Base-by-base conservation (phyloP, 2,797 vertebrate genomes). In the Heterohyrax brucei region DNA sequence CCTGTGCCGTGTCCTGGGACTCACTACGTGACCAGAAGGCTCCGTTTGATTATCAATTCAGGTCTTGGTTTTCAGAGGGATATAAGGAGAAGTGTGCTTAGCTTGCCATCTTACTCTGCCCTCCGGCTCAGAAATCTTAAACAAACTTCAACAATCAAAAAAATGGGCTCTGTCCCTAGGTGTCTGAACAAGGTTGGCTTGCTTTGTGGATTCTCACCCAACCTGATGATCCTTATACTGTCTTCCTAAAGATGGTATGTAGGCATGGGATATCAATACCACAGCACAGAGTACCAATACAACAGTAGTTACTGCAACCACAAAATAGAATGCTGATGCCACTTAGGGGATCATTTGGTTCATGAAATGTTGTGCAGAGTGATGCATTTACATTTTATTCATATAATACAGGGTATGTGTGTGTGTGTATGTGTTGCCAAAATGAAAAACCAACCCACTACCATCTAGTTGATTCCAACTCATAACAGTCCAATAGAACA, bases 371-470 rank as follows among this genome's bases (percentile, higher is more conserved):
- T 78, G 61, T 18, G 10, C 9, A 53, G 24, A 89, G 8, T 1
- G 53, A 87, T 33, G 39, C 24, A 56, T 88, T 83, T 28, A 33
- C 14, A 62, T 87, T 81, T 91, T 64, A 78, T 76, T 89, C 44
- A 48, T 59, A 64, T 6, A 16, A 7, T 62, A 50, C 81, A 83
- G 19, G 26, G 26, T 28, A 64, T 64, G 18, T 56, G 18, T 64
- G 28, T 26, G 62, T 10, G 28, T 56, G 10, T 56, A 14, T 56
- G 10, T 56, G 18, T 16, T 56, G 39, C 39, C 39, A 39, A 39
- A 39, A 39, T 39, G 39, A 39, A 39, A 39, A 39, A 39, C 39
- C 39, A 39, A 39, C 39, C 39, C 39, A 39, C 39, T 39, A 39
- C 39, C 39, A 39, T 39, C 39, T 39, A 39, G 39, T 39, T 39